Conservation (phyloP, 2,113 vertebrate genomes). For the Pachycephala philippinensis region DNA sequence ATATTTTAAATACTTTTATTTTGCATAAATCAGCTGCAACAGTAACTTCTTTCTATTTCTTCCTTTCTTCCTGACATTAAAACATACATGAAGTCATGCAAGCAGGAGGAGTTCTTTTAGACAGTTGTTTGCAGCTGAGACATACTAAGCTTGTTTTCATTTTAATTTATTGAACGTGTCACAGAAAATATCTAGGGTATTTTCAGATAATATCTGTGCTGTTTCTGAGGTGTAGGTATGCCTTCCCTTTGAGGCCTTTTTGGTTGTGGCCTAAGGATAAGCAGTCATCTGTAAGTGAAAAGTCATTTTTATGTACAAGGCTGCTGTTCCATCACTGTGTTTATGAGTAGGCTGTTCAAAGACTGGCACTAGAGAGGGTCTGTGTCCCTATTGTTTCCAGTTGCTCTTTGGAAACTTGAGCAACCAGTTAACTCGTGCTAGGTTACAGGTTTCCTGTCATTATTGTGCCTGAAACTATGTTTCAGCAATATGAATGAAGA, state of each 20-base stretch:
- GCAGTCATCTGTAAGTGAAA: neutral
- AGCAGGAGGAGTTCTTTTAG: neutral
- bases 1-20: neutral
- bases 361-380: neutral
- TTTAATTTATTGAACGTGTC: neutral
- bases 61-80: neutral
- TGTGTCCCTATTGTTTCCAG: neutral
- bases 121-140: neutral
- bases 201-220: neutral
- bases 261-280: neutral
- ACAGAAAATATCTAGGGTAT: neutral
- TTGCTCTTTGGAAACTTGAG: neutral
- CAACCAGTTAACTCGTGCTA: neutral
- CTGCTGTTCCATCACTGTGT: neutral
- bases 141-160: neutral
- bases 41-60: neutral
- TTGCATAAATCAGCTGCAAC: neutral
- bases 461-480: neutral
- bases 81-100: neutral
- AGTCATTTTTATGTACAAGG: neutral
- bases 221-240: neutral
- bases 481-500: neutral
- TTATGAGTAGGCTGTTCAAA: rapidly evolving
- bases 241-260: neutral
- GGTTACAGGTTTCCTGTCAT: rapidly evolving